Evolutionary conservation across 2,113 vertebrate genomes (phyloP), one percentile per base, ranked within the genome.

Genomic region (Neogobius melanostomus): DNA sequence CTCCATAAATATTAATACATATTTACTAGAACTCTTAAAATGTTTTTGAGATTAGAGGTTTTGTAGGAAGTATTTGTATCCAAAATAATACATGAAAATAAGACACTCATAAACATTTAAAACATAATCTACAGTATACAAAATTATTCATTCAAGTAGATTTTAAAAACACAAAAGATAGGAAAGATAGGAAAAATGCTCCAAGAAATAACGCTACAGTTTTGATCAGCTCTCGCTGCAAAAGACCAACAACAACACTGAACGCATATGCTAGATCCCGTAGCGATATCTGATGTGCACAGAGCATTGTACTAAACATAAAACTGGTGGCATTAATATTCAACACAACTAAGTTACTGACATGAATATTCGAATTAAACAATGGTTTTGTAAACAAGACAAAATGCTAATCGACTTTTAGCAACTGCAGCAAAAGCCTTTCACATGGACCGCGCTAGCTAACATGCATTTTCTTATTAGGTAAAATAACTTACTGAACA

Each of bases 361-460:
- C 56, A 12, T 14, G 8, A 5, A 44, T 42, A 53, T 11, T 47
- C 42, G 3, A 17, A 7, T 9, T 5, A 16, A 7, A 8, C 44
- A 44, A 2, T 0, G 2, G 15, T 47, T 66, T 53, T 49, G 44
- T 81, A 85, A 85, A 85, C 74, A 83, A 52, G 9, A 14, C 21
- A 36, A 68, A 43, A 14, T 49, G 61, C 65, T 61, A 45, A 65
- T 11, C 14, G 7, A 5, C 56, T 61, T 73, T 68, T 71, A 3
- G 54, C 54, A 44, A 45, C 14, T 36, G 28, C 28, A 61, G 36
- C 1, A 17, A n/a, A 36, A 21, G 17, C 54, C 11, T 50, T 59
- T 82, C 88, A 81, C 87, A 85, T 88, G 87, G 60, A 68, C 16
- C 54, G 64, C 68, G 59, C 17, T 80, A 86, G 83, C 83, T 70